Conservation (phyloP, 2,888 invertebrate species). For the Caenorhabditis sp. region DNA sequence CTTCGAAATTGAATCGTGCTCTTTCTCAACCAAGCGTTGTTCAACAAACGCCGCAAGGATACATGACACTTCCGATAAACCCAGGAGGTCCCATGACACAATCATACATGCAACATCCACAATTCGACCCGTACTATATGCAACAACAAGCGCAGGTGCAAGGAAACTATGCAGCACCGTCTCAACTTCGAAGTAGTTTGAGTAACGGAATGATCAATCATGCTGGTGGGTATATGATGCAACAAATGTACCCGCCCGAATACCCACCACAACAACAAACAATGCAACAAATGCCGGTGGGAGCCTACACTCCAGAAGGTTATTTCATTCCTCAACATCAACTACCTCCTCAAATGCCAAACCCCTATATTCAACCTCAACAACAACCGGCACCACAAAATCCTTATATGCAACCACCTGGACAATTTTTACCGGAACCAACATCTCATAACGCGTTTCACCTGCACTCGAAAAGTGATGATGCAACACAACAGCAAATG, state of each 20-base stretch:
- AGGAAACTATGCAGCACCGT: constrained; percentile 33
- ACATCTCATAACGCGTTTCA: constrained; percentile 37
- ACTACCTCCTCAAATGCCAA: constrained; percentile 15
- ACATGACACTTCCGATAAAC: constrained; percentile 42
- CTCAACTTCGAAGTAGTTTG: constrained; percentile 51
- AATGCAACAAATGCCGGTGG: constrained; percentile 38
- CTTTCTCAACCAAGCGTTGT: constrained; percentile 55
- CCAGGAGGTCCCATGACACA: constrained; percentile 41
- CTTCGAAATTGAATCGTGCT: constrained; percentile 40
- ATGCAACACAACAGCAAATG: constrained; percentile 36
- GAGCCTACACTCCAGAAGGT: constrained; percentile 37
- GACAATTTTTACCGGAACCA: constrained; percentile 24
- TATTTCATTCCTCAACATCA: constrained; percentile 37
- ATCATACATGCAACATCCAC: constrained; percentile 41
- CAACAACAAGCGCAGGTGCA: constrained; percentile 36
- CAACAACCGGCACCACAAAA: not conserved
- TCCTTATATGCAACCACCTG: constrained; percentile 5
- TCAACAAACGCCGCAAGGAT: constrained; percentile 23
- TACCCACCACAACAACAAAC: constrained; percentile 36
- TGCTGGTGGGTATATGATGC: constrained; percentile 25
- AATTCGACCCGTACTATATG: constrained; percentile 25
- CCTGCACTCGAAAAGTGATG: constrained; percentile 34
- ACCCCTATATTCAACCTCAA: constrained; percentile 5
- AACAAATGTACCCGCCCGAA: constrained; percentile 30
- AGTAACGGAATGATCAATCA: constrained; percentile 60